Evolutionary conservation across 2,113 vertebrate genomes (phyloP), one percentile per base, ranked within the genome.

Genomic region (Australoheros scitulus): DNA sequence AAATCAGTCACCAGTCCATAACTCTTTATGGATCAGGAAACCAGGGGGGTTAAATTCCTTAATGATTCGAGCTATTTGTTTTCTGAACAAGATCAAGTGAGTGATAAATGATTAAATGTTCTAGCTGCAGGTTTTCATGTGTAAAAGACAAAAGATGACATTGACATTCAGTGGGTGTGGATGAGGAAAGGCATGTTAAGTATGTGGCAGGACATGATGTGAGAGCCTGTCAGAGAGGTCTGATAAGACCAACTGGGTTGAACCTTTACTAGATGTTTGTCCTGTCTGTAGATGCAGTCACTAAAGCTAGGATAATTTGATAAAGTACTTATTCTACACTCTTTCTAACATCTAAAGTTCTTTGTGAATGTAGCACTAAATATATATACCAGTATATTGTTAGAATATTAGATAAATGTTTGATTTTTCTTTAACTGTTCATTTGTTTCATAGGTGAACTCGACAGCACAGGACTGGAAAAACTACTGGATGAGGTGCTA

Each of bases 111-210:
- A 38, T 59, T 64, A 56, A 18, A 15, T 50, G 34, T 50, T 78
- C 1, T 52, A 11, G 78, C 29, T 64, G 15, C n/a, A 65, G 1
- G n/a, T 65, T 36, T 43, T 26, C 32, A 13, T 59, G 17, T 70
- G 29, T 34, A 8, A 26, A 20, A 58, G 55, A 47, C 11, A 59
- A n/a, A 32, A 58, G 43, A 60, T 83, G 85, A 47, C 38, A 65
- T 80, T 80, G 72, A 80, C 65, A 77, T 80, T 75, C 29, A 2
- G 52, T 58, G 76, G 78, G 84, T 84, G 88, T 90, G 88, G 78
- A 11, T 18, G 17, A 76, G 82, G 87, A 89, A 90, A 89, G 87
- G 85, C 59, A 92, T 84, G 86, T 87, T 64, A 90, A 79, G 59
- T 86, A 91, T 88, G 86, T 61, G 29, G 38, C 70, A 58, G 79